Conservation (phyloP, 2,113 vertebrate species). For the Panthera tigris region DNA sequence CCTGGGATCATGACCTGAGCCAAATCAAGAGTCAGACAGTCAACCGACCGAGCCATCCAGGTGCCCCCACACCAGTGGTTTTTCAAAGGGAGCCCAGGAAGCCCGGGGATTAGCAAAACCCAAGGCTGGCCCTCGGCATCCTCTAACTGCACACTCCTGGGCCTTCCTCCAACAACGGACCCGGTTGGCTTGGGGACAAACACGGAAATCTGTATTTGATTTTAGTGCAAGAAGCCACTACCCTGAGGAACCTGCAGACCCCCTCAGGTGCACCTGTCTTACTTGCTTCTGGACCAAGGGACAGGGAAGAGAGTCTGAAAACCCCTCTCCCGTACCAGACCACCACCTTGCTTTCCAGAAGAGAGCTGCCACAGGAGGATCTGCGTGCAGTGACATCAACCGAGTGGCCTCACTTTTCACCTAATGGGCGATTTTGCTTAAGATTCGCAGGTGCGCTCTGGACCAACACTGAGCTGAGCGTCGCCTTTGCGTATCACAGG, state of each 20-base stretch:
- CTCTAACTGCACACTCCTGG: not conserved
- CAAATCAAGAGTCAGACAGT: no score
- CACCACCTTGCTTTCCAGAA: not conserved
- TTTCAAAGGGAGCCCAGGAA: not conserved
- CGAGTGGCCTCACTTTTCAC: not conserved
- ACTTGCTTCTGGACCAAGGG: not conserved
- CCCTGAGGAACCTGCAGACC: not conserved
- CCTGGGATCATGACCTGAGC: no score
- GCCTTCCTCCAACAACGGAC: not conserved
- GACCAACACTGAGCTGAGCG: not conserved
- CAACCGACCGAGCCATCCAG: no score
- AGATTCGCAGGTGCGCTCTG: not conserved
- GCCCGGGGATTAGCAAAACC: not conserved
- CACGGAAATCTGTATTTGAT: not conserved
- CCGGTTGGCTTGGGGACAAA: not conserved
- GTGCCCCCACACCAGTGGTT: not conserved
- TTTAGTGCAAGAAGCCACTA: not conserved
- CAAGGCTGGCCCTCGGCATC: not conserved
- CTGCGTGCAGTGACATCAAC: not conserved
- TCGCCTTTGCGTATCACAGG: not conserved
- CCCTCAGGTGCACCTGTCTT: not conserved
- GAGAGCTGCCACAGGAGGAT: not conserved
- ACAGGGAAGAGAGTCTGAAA: not conserved
- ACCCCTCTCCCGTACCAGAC: not conserved
- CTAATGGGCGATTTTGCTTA: not conserved